Evolutionary conservation across 2,113 vertebrate genomes (phyloP).

Genomic region (Coryphaenoides rupestris): DNA sequence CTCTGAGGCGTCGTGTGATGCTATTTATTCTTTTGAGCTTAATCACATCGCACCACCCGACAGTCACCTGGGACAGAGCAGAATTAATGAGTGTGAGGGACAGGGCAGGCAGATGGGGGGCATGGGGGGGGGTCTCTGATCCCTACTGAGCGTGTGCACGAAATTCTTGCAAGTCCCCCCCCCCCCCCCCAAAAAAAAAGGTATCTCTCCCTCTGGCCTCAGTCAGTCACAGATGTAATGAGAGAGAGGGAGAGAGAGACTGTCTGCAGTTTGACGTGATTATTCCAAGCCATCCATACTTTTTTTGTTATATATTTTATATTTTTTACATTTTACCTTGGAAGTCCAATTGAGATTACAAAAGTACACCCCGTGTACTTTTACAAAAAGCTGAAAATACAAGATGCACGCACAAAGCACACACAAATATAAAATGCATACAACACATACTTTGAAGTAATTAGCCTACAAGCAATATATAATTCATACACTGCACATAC

Average conservation of each 20-base stretch:
- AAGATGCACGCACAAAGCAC: too few relatives aligned
- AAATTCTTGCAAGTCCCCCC: constrained; percentile 30
- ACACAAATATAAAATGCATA: too few relatives aligned
- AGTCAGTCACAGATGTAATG: constrained; percentile 41
- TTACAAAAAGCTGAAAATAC: too few relatives aligned
- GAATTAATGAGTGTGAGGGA: constrained; percentile 61
- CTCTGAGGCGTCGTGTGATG: constrained; percentile 25
- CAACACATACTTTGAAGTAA: too few relatives aligned
- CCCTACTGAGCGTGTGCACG: constrained; percentile 32
- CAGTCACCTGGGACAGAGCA: constrained; percentile 42
- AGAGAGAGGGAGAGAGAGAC: constrained; percentile 38
- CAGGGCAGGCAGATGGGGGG: constrained; percentile 48
- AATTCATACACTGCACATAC: too few relatives aligned
- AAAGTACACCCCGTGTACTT: too few relatives aligned
- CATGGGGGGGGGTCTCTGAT: constrained; percentile 4
- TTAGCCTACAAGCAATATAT: too few relatives aligned
- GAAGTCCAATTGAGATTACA: too few relatives aligned
- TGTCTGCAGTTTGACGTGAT: constrained; percentile 47
- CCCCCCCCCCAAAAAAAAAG: not conserved
- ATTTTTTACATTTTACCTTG: too few relatives aligned
- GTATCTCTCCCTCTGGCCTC: constrained; percentile 3
- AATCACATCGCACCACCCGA: constrained; percentile 52
- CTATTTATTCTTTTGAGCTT: constrained; percentile 56
- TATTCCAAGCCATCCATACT: constrained; percentile 36
- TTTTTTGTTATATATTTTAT: too few relatives aligned